A percentile compares a stretch with the other conserved stretches of the same genome.
Evolutionary conservation across 2,113 vertebrate species (phyloP).

Genomic region (Leucoraja erinaceus): DNA sequence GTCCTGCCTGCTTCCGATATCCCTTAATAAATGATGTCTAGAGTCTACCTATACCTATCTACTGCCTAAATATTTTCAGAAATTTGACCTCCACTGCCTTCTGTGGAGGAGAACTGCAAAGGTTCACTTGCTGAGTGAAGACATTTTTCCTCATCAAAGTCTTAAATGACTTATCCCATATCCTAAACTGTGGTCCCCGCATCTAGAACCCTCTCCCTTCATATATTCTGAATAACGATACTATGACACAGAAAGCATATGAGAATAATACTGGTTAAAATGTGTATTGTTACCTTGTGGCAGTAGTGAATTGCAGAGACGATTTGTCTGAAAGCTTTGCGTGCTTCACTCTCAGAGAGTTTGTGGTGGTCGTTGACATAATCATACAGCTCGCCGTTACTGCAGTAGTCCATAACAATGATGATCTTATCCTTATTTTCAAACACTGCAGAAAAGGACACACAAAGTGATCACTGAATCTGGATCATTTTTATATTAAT

Average conservation of each 20-base stretch:
- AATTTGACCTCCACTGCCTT: no score
- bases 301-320: slow-evolving; percentile 68
- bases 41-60: no score
- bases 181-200: no score
- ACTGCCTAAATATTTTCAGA: no score
- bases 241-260: not conserved
- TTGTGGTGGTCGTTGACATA: slow-evolving; percentile 58
- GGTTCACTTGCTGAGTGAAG: no score
- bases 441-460: slow-evolving; percentile 54
- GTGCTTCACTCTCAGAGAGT: slow-evolving; percentile 60
- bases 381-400: slow-evolving; percentile 66
- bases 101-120: no score
- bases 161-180: no score
- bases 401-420: slow-evolving; percentile 71
- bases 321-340: slow-evolving; percentile 66
- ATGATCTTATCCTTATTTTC: slow-evolving; percentile 69
- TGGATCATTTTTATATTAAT: not conserved
- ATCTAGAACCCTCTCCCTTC: not conserved
- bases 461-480: not conserved
- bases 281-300: slow-evolving; percentile 55
- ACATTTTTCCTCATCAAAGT: no score
- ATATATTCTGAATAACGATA: not conserved
- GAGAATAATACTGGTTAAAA: no score
- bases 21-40: no score
- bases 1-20: no score